Base-by-base conservation (phyloP, 53 echinoderm and acorn worm genomes). In the Patiria pectinifera region DNA sequence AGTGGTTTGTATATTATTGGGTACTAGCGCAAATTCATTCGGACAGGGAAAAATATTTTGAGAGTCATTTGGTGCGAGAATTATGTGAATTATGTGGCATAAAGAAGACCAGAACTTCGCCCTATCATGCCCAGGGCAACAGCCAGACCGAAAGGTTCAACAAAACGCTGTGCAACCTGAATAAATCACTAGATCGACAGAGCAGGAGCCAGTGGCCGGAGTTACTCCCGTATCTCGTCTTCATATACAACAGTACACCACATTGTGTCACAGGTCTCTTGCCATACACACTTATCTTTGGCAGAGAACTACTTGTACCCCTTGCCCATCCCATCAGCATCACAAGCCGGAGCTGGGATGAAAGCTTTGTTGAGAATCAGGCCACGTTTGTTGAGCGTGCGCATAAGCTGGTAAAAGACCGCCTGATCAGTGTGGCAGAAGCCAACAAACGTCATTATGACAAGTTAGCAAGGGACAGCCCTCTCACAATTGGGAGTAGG, bases 11-110 rank as follows among this genome's bases (percentile, higher is more conserved):
- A 26, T 88, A 82, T 69, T 87, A 92, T 83, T 92, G 94, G 24
- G 81, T 92, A 44, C 94, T 88, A 16, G 44, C 48, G 10, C 62
- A 92, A 22, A 92, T 94, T 58, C 92, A 94, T 59, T 87, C 87
- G 2, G 94, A 94, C 48, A 92, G 92, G 72, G 92, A 92, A 7
- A 87, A 88, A 45, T 70, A 88, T 69, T 94, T 92, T 60, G 94
- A 94, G 87, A 79, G 88, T 75, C 87, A 87, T 18, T 24, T 92
- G 74, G 72, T 94, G n/a, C 72, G 45, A 16, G 94, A 94, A 45
- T 26, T 92, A n/a, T 94, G 91, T 23, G 10, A 62, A 2, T 58
- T 94, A 71, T 86, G 87, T 76, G 82, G 71, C 4, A 72, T 94
- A 58, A 82, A 85, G 25, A 94, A 71, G 83, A 91, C 60, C 59